Evolutionary conservation across 2,797 vertebrate species (phyloP).

Genomic region (Molossus molossus): DNA sequence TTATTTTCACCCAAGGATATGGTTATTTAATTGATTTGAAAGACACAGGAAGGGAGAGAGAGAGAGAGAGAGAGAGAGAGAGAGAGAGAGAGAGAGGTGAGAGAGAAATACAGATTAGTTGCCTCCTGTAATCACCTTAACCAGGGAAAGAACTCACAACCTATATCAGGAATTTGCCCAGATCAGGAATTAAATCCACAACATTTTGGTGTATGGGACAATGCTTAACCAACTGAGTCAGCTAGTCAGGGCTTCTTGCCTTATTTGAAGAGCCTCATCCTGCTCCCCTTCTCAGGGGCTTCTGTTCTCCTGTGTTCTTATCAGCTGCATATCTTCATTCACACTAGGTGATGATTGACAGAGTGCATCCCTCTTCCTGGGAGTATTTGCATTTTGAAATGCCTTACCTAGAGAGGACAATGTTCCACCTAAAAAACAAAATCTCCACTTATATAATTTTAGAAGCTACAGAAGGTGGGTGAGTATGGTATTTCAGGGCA

Average conservation of each 20-base stretch:
- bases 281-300: neutral
- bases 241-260: neutral
- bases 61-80: neutral
- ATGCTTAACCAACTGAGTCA: neutral
- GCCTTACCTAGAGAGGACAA: neutral
- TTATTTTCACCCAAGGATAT: neutral
- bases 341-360: neutral
- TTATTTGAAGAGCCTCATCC: neutral
- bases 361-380: neutral
- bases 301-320: neutral
- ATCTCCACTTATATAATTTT: neutral
- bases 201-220: neutral
- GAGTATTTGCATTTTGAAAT: constrained; percentile 38
- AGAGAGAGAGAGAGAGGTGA: neutral
- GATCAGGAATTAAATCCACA: neutral
- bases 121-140: neutral
- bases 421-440: neutral
- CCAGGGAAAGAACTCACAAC: neutral
- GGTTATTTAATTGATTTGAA: neutral
- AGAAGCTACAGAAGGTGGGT: neutral
- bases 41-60: neutral
- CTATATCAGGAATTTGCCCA: neutral
- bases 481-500: neutral
- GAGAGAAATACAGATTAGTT: neutral
- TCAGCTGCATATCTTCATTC: neutral